Conservation (phyloP, 64 coral and sea anemone genomes). For the Montipora sp. region DNA sequence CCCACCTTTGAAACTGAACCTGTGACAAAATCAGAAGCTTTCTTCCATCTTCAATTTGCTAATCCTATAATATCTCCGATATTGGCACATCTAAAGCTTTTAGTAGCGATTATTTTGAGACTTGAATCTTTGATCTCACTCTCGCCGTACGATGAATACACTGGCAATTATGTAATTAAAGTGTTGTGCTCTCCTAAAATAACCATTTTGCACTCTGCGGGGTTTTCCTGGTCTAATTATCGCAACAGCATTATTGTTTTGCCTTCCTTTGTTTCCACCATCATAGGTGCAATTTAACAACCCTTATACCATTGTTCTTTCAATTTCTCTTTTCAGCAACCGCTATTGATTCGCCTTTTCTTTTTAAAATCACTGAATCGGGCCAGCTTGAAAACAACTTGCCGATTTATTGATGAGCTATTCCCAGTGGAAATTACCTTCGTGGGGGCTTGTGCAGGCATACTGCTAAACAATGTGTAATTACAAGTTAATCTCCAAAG, state of each 20-base stretch:
- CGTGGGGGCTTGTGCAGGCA: conserved; percentile 59
- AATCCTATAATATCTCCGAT: neutral
- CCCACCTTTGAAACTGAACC: neutral
- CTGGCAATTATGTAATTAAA: conserved; percentile 9
- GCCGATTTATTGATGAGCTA: conserved; percentile 23
- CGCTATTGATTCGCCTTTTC: neutral
- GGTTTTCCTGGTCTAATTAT: conserved; percentile 41
- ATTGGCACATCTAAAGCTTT: neutral
- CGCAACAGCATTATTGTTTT: conserved; percentile 15
- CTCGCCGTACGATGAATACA: neutral
- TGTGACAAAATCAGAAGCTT: neutral
- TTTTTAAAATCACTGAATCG: conserved; percentile 11
- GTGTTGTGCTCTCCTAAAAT: conserved; percentile 1
- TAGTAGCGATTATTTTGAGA: neutral
- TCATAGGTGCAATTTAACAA: conserved; percentile 12
- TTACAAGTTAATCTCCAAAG: conserved; percentile 16
- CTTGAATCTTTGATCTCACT: neutral
- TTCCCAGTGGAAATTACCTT: conserved; percentile 54
- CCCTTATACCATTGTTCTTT: neutral
- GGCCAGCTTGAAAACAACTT: conserved; percentile 15
- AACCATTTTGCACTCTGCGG: conserved; percentile 19
- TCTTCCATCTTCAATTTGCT: neutral
- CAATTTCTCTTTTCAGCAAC: conserved; percentile 13
- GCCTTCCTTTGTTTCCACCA: conserved; percentile 7
- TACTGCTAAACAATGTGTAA: conserved; percentile 43